Conservation (phyloP, 2,113 vertebrate genomes). For the Malurus alboscapulatus region DNA sequence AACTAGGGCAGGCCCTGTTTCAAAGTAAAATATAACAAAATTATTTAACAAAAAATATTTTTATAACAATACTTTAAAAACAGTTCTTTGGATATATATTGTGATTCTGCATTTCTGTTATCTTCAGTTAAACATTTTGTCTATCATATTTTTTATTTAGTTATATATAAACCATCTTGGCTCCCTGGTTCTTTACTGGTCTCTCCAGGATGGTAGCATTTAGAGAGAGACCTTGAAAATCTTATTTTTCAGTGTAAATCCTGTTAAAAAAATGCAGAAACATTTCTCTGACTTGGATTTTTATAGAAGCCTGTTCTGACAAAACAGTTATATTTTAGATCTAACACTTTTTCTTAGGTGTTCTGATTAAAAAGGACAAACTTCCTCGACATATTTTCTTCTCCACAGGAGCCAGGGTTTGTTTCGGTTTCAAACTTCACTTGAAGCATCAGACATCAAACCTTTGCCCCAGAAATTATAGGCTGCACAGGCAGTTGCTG, state of each 20-base stretch:
- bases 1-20: neutral
- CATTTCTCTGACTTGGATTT: neutral
- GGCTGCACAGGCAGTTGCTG: conserved; percentile 14
- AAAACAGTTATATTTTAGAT: conserved; percentile 26
- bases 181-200: neutral
- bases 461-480: conserved; percentile 48
- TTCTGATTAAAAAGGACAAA: conserved; percentile 54
- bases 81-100: neutral
- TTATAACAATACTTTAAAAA: neutral
- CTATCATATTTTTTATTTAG: neutral
- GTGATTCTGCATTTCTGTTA: neutral
- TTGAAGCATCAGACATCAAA: conserved; percentile 32
- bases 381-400: conserved; percentile 46
- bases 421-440: conserved; percentile 35
- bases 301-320: conserved; percentile 2
- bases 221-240: neutral
- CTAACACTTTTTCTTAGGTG: conserved; percentile 13
- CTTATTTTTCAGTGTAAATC: neutral
- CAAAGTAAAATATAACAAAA: neutral
- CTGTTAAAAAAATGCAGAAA: neutral
- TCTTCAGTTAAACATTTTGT: neutral
- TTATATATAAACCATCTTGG: neutral
- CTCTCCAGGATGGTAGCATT: neutral
- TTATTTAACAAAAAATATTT: neutral
- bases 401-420: conserved; percentile 26